Percentiles rank a stretch among this genome's conserved stretches.
Conservation (phyloP, 1,140 invertebrate species). For the Leptestheria dahalacensis region DNA sequence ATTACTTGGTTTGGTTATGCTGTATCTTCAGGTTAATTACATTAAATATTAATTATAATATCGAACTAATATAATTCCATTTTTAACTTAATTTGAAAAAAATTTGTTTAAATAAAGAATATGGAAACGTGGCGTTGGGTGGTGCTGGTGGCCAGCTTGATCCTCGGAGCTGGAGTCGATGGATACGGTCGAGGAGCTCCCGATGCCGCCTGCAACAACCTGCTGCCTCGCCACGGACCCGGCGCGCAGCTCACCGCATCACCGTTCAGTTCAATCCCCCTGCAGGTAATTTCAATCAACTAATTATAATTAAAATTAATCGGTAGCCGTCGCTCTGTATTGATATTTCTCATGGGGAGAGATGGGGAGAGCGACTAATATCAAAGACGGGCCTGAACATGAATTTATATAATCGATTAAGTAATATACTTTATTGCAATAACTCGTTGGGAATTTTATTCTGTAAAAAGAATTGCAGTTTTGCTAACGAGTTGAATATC, state of each 20-base stretch:
- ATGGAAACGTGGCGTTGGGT: neutral
- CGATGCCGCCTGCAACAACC: neutral
- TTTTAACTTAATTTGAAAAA: neutral
- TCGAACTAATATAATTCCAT: neutral
- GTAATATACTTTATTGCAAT: no score
- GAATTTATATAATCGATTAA: no score
- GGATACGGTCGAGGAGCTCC: conserved; percentile 12
- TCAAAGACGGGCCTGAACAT: no score
- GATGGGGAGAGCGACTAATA: neutral
- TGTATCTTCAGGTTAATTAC: neutral
- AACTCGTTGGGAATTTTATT: no score
- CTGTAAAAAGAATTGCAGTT: no score
- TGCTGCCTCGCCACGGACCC: conserved; percentile 6
- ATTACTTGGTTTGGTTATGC: neutral
- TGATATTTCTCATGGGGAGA: neutral
- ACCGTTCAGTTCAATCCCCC: neutral
- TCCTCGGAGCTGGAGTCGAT: neutral
- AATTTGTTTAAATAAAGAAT: neutral
- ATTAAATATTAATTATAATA: no score
- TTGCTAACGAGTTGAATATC: no score
- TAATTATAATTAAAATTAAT: neutral
- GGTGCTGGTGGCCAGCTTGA: neutral
- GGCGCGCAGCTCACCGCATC: neutral
- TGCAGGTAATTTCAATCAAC: neutral
- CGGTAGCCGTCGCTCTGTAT: neutral